A percentile compares a stretch with the other conserved stretches of the same genome.
phyloP scores from a whole-genome alignment of 2,113 vertebrate genomes.

The Pseudopodoces humilis region DNA sequence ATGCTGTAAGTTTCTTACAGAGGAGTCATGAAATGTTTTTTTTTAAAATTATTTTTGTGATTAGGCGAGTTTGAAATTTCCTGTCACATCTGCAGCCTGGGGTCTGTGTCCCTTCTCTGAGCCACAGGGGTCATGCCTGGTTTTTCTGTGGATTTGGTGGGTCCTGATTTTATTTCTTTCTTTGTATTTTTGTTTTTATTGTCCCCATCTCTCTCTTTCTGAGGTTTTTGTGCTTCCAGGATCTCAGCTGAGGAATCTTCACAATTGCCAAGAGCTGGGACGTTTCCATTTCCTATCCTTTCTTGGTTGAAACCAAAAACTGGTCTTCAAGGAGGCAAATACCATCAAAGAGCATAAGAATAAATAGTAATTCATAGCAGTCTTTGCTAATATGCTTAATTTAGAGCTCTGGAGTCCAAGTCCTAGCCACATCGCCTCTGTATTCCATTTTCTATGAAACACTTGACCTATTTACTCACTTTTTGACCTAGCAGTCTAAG shows the following conservation, averaged over 20 bases:
- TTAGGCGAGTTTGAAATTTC: not conserved
- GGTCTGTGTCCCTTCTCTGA: not conserved
- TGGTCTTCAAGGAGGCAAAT: slow-evolving; percentile 24
- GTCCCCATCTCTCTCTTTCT: not conserved
- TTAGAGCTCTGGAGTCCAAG: slow-evolving; percentile 25
- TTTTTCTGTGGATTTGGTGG: not conserved
- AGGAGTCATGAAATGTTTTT: not conserved
- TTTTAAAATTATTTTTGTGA: not conserved
- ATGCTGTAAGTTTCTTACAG: not conserved
- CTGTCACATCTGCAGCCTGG: not conserved
- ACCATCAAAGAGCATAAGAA: slow-evolving; percentile 30
- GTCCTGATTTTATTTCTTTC: not conserved
- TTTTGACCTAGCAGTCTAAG: slow-evolving; percentile 43
- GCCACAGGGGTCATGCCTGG: not conserved
- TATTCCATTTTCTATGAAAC: not conserved
- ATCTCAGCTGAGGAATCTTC: not conserved
- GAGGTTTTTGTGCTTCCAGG: slow-evolving; percentile 34
- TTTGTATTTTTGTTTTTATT: not conserved
- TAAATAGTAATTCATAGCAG: slow-evolving; percentile 30
- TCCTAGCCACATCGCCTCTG: not conserved
- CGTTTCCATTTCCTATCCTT: slow-evolving; percentile 33
- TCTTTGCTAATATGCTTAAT: slow-evolving; percentile 31
- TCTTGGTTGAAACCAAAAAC: slow-evolving; percentile 36
- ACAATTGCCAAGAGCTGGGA: not conserved
- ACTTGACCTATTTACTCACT: slow-evolving; percentile 49